Percentiles rank a stretch among this genome's conserved stretches.
Conservation (phyloP, 2,888 invertebrate genomes). For the Drosophila paranaensis region DNA sequence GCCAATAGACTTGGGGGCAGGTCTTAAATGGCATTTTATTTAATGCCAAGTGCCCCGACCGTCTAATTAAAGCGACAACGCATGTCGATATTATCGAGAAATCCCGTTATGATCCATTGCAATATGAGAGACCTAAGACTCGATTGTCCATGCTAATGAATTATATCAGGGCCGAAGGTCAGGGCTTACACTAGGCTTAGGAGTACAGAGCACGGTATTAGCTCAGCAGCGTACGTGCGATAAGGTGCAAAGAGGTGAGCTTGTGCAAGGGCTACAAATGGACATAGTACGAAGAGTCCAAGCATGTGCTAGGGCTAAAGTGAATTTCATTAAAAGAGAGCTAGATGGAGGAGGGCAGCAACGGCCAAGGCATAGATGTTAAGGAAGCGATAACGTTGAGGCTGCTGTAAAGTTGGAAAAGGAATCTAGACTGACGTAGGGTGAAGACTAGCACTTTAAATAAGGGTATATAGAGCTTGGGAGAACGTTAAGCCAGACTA, state of each 20-base stretch:
- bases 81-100: slow-evolving; percentile 43
- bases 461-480: neutral
- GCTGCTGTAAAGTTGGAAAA: neutral
- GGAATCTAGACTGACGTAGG: neutral
- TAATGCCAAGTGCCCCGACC: slow-evolving; percentile 59
- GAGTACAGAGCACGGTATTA: neutral
- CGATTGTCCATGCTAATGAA: slow-evolving; percentile 31
- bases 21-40: slow-evolving; percentile 73
- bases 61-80: slow-evolving; percentile 51
- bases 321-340: neutral
- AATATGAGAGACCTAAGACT: slow-evolving; percentile 16
- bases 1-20: slow-evolving; percentile 31
- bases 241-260: neutral
- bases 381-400: neutral
- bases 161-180: slow-evolving; percentile 29
- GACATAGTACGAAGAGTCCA: neutral
- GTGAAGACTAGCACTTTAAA: neutral
- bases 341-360: neutral
- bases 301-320: neutral
- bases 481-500: neutral
- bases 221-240: neutral
- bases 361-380: neutral
- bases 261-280: neutral
- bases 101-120: slow-evolving; percentile 32
- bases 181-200: neutral